Conservation (phyloP, 2,888 invertebrate genomes). For the Orchestes rusci region DNA sequence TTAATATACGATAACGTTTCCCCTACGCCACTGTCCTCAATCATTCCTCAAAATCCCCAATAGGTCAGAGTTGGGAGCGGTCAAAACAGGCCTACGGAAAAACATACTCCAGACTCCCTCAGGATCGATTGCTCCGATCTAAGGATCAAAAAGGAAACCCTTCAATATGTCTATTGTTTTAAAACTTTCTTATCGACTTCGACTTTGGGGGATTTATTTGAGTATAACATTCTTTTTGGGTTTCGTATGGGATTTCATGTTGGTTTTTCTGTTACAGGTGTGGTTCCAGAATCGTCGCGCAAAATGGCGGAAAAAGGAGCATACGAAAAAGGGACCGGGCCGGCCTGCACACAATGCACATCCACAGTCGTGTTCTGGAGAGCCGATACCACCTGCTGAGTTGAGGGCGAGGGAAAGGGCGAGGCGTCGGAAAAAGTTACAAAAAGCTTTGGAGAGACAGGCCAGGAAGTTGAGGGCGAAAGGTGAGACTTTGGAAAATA, state of each 20-base stretch:
- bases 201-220: no score
- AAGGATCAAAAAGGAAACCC: no score
- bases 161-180: neutral
- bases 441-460: conserved; percentile 86
- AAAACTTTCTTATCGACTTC: conserved; percentile 20
- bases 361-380: conserved; percentile 95
- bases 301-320: conserved; percentile 99
- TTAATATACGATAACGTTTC: no score
- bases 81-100: no score
- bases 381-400: conserved; percentile 91
- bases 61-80: no score
- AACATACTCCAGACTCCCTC: no score
- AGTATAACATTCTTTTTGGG: no score
- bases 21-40: no score
- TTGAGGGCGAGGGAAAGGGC: conserved; percentile 78
- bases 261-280: no score
- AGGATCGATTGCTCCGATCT: no score
- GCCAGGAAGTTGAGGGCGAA: conserved; percentile 87
- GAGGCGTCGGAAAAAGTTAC: conserved; percentile 82
- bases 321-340: conserved; percentile 97
- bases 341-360: conserved; percentile 98
- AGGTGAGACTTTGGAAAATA: conserved; percentile 42
- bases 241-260: no score
- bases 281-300: conserved; percentile 99
- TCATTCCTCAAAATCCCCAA: no score